Evolutionary conservation across 2,888 invertebrate genomes (phyloP).

Genomic region (Cheilosia impressa): DNA sequence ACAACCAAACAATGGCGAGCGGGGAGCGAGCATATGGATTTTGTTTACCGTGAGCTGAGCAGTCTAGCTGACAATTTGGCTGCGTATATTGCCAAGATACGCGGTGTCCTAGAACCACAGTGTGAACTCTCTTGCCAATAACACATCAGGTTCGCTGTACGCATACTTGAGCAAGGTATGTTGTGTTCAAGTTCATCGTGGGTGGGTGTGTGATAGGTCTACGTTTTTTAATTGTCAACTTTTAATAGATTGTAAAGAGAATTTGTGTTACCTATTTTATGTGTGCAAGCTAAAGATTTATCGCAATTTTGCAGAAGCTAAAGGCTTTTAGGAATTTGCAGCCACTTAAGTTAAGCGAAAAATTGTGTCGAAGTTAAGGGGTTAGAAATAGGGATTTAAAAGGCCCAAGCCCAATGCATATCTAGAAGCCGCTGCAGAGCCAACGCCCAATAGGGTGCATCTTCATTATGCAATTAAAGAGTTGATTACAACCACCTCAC

Average conservation of each 20-base stretch:
- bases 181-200: slow-evolving; percentile 5
- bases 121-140: slow-evolving; percentile 40
- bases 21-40: neutral
- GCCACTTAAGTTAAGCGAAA: too few relatives aligned
- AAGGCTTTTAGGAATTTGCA: too few relatives aligned
- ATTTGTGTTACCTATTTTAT: neutral
- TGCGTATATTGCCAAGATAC: slow-evolving; percentile 27
- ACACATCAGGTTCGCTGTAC: slow-evolving; percentile 26
- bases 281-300: neutral
- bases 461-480: too few relatives aligned
- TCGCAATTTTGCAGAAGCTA: neutral
- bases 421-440: too few relatives aligned
- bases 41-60: slow-evolving; percentile 42
- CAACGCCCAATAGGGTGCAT: too few relatives aligned
- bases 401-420: too few relatives aligned
- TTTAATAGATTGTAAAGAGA: neutral
- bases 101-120: neutral
- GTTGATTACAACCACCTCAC: too few relatives aligned
- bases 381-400: too few relatives aligned
- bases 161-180: slow-evolving; percentile 6
- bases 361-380: too few relatives aligned
- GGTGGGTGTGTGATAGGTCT: slow-evolving; percentile 10
- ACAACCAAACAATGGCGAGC: slow-evolving; percentile 6
- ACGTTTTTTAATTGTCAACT: neutral
- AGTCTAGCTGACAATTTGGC: neutral